These are phyloP conservation scores for Altica lythri DNA, from an alignment of 2,888 invertebrate genomes.

Conservation along the genomic window DNA sequence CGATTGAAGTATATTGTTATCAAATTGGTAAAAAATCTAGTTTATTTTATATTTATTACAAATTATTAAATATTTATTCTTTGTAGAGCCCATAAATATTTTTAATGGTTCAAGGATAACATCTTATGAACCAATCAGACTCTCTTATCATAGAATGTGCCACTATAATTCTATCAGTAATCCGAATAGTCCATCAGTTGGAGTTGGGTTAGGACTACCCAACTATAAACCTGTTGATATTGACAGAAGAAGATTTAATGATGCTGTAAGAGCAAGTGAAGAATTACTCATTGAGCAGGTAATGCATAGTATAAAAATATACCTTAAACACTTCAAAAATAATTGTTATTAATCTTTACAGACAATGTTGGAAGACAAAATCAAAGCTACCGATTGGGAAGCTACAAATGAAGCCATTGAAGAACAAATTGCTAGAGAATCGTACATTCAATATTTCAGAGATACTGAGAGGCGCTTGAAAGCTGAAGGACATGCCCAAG, in stretches of 20 bases:
- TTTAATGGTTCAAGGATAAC: conserved; percentile 79
- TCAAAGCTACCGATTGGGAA: conserved; percentile 89
- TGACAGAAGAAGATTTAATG: conserved; percentile 71
- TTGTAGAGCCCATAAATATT: conserved; percentile 86
- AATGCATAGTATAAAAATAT: conserved; percentile 23
- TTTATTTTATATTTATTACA: neutral
- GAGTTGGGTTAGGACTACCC: conserved; percentile 83
- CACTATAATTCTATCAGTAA: conserved; percentile 90
- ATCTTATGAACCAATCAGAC: conserved; percentile 77
- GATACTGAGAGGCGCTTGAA: conserved; percentile 55
- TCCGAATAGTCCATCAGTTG: conserved; percentile 80
- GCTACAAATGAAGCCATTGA: conserved; percentile 89
- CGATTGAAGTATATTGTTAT: conserved; percentile 85
- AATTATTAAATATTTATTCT: conserved; percentile 1
- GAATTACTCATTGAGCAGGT: conserved; percentile 80
- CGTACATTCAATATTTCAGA: conserved; percentile 72
- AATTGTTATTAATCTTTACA: conserved; percentile 49
- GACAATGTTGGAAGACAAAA: conserved; percentile 89
- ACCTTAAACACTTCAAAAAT: neutral
- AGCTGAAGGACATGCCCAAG: conserved; percentile 51
- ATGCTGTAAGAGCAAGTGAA: conserved; percentile 78
- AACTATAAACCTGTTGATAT: conserved; percentile 76
- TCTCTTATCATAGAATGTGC: conserved; percentile 84
- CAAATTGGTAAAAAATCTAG: conserved; percentile 62
- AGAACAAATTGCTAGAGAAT: conserved; percentile 84